Percentiles rank a stretch among this genome's conserved stretches.
Evolutionary conservation across 2,888 invertebrate genomes (phyloP).

Genomic region (Ganaspis brasiliensis): DNA sequence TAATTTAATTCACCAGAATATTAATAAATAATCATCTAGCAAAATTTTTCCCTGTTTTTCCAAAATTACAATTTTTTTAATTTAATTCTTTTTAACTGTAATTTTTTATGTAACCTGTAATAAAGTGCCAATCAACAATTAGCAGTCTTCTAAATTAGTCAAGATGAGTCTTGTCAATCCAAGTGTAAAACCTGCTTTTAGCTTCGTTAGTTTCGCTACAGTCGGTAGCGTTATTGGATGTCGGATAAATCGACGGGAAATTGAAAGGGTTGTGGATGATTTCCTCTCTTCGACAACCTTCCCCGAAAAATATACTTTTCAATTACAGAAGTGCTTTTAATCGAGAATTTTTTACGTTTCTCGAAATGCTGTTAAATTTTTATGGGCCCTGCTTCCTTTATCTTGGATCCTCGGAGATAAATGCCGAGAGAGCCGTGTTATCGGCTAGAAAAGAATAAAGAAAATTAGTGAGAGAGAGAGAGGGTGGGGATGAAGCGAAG

Average conservation of each 20-base stretch:
- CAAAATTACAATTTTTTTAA: not conserved
- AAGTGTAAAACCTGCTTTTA: constrained; percentile 73
- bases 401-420: not conserved
- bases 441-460: constrained; percentile 21
- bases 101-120: not conserved
- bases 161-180: constrained; percentile 52
- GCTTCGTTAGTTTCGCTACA: constrained; percentile 65
- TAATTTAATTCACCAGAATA: not conserved
- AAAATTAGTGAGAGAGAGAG: constrained; percentile 41
- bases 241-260: constrained; percentile 66
- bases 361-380: too few relatives aligned
- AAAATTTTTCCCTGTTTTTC: not conserved
- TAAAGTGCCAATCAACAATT: not conserved
- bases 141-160: not conserved
- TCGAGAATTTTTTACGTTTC: too few relatives aligned
- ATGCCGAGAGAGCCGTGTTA: not conserved
- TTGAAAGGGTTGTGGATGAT: constrained; percentile 63
- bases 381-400: not conserved
- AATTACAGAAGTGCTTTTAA: too few relatives aligned
- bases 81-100: too few relatives aligned
- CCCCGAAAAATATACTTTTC: not conserved
- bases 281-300: constrained; percentile 32
- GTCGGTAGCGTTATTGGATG: constrained; percentile 64
- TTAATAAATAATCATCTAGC: not conserved
- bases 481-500: constrained; percentile 23